Evolutionary conservation across 1,140 invertebrate genomes (phyloP).

Genomic region (Radopholus similis): DNA sequence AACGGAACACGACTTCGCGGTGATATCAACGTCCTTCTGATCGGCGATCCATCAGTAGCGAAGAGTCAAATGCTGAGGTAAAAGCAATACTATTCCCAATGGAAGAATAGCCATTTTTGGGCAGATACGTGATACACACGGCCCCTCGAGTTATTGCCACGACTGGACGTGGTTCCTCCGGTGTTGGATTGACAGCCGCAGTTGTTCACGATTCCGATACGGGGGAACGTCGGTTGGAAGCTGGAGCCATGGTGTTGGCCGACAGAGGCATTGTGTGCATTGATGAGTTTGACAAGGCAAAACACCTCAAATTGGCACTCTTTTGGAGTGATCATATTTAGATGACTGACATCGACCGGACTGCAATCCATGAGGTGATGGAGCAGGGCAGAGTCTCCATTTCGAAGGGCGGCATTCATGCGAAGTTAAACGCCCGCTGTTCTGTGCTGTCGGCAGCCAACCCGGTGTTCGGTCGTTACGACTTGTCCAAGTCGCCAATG

Average conservation of each 20-base stretch:
- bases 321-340: constrained; percentile 15
- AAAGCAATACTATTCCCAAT: neutral
- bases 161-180: constrained; percentile 88
- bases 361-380: constrained; percentile 94
- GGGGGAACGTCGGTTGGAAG: constrained; percentile 79
- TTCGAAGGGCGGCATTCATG: constrained; percentile 96
- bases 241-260: constrained; percentile 97
- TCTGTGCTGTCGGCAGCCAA: constrained; percentile 97
- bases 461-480: constrained; percentile 97
- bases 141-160: constrained; percentile 92
- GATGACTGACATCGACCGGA: constrained; percentile 99
- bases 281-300: constrained; percentile 92
- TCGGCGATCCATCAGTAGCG: constrained; percentile 97
- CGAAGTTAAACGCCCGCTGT: constrained; percentile 91
- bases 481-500: constrained; percentile 98
- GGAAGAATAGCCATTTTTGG: neutral
- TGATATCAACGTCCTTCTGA: constrained; percentile 92
- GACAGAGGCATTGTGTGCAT: constrained; percentile 97
- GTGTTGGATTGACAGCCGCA: constrained; percentile 95
- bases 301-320: neutral
- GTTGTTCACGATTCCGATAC: constrained; percentile 92
- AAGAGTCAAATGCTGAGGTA: constrained; percentile 85
- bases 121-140: constrained; percentile 79
- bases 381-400: constrained; percentile 81
- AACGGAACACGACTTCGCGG: constrained; percentile 94